phyloP scores from a whole-genome alignment of 1,140 invertebrate genomes.

The Pogonus chalceus region DNA sequence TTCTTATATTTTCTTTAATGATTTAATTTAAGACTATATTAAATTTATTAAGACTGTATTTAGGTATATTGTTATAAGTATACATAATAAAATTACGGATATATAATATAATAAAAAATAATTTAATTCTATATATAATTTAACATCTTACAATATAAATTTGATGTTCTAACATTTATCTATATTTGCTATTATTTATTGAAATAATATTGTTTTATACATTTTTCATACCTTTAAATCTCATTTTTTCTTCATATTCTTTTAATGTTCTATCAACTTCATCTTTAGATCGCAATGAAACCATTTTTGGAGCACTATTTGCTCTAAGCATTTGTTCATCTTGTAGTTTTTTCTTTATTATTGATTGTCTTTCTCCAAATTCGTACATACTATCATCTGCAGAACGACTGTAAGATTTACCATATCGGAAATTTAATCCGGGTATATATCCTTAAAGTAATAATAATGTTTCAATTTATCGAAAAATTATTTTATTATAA shows the following conservation, averaged over 20 bases:
- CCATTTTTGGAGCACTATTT: constrained; percentile 43
- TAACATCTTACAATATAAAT: too few relatives aligned
- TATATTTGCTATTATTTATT: too few relatives aligned
- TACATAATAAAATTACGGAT: too few relatives aligned
- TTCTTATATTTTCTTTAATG: too few relatives aligned
- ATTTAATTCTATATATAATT: too few relatives aligned
- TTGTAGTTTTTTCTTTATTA: constrained; percentile 40
- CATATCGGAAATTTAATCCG: constrained; percentile 49
- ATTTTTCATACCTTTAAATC: constrained; percentile 42
- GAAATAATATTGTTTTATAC: neutral
- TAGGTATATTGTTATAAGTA: too few relatives aligned
- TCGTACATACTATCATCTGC: constrained; percentile 58
- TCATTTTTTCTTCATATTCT: constrained; percentile 40
- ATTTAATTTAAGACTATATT: too few relatives aligned
- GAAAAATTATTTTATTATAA: neutral
- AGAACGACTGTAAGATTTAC: constrained; percentile 55
- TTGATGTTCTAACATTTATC: too few relatives aligned
- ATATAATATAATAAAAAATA: too few relatives aligned
- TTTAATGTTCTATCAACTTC: constrained; percentile 39
- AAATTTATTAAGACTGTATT: too few relatives aligned
- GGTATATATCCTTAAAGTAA: constrained; percentile 45
- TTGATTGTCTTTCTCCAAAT: constrained; percentile 46
- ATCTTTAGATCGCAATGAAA: constrained; percentile 40
- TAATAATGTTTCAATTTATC: neutral
- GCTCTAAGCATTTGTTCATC: constrained; percentile 40